These are phyloP conservation scores for Sigmodon hispidus DNA, from an alignment of 2,113 vertebrate species.

Conservation along the genomic window DNA sequence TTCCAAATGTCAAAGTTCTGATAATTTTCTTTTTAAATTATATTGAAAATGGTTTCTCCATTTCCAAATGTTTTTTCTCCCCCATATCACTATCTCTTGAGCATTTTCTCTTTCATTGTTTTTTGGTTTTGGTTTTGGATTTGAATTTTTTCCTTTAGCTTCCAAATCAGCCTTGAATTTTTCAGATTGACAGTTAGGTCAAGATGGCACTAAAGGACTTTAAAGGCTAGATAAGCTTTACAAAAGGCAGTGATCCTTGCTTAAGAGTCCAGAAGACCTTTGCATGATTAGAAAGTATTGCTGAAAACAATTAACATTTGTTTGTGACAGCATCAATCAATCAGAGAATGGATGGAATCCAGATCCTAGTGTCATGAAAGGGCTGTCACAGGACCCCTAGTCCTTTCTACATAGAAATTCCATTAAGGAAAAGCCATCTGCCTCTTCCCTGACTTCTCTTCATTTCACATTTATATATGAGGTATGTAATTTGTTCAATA, in stretches of 20 bases:
- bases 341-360: slow-evolving; percentile 93
- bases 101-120: slow-evolving; percentile 59
- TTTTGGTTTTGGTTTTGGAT: no score
- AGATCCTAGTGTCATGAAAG: slow-evolving; percentile 85
- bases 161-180: slow-evolving; percentile 76
- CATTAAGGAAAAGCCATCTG: slow-evolving; percentile 79
- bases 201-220: slow-evolving; percentile 81
- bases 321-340: slow-evolving; percentile 94
- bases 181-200: slow-evolving; percentile 78
- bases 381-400: slow-evolving; percentile 83
- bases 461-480: slow-evolving; percentile 79
- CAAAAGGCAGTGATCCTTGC: slow-evolving; percentile 76
- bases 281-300: slow-evolving; percentile 86
- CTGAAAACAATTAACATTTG: slow-evolving; percentile 97
- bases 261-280: slow-evolving; percentile 87
- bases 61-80: slow-evolving; percentile 64
- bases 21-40: slow-evolving; percentile 69
- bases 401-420: slow-evolving; percentile 85
- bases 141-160: slow-evolving; percentile 23
- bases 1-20: slow-evolving; percentile 75
- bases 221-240: slow-evolving; percentile 82
- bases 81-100: slow-evolving; percentile 62
- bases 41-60: slow-evolving; percentile 67
- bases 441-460: slow-evolving; percentile 11
- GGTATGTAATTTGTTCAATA: slow-evolving; percentile 66